Base-by-base conservation (phyloP, 2,113 vertebrate genomes). In the Melanostigma gelatinosum region DNA sequence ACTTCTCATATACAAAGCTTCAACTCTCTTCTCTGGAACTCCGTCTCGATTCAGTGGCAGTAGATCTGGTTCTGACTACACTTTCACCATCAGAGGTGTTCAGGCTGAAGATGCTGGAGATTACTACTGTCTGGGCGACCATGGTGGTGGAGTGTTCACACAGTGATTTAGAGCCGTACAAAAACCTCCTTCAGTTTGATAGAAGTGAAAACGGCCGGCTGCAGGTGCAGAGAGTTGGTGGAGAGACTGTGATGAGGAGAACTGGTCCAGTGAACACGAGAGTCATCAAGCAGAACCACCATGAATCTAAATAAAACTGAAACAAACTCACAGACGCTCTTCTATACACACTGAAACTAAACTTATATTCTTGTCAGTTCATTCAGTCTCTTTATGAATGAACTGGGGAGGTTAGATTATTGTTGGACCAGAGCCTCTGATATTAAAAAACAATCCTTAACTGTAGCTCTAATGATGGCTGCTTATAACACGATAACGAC, bases 261-360 rank as follows among this genome's bases (percentile, higher is more conserved):
- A 75, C 58, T 60, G 65, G 79, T 85, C 36, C 79, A 88, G 40
- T 78, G 61, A 75, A 64, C 64, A 80, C 57, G 64, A 77, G 61
- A 70, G 71, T 85, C 79, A 71, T 60, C 72, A 80, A 87, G 69
- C 73, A 85, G n/a, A 80, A 83, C 36, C 0, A 62, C 65, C 64
- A 24, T 46, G 34, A 75, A 29, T 4, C 20, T 10, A 40, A 72
- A 69, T 64, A 67, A 13, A 66, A 36, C 4, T 77, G 20, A 46
- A 72, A 76, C 4, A 24, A 7, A 32, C 40, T 48, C 42, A 48
- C 57, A 34, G 55, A 34, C 10, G 0, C 32, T 42, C 22, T 44
- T 24, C 7, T 8, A 72, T 2, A 16, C 10, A 40, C 16, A 60
- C 18, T 40, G 9, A 52, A 52, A 52, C 52, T 44, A 29, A 27